Conservation (phyloP, 2,888 invertebrate genomes). For the Eurytoma californica region DNA sequence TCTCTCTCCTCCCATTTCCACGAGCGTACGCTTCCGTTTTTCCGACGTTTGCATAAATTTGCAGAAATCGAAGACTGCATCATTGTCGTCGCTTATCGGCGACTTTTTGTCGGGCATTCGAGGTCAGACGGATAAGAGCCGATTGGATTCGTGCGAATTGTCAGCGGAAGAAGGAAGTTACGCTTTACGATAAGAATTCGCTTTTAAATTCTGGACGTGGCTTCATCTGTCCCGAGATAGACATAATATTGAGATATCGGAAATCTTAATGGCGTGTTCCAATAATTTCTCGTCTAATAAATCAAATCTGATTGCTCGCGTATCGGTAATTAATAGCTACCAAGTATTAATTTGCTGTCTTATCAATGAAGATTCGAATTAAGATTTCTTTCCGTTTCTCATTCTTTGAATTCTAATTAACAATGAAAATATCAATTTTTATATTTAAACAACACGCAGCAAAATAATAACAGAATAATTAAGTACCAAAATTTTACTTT, state of each 20-base stretch:
- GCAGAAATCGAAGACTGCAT: slow-evolving; percentile 7
- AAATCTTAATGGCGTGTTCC: slow-evolving; percentile 49
- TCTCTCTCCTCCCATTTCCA: neutral
- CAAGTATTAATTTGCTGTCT: slow-evolving; percentile 39
- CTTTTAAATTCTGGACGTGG: slow-evolving; percentile 7
- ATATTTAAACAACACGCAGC: too few relatives aligned
- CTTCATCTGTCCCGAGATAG: slow-evolving; percentile 30
- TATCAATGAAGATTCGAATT: too few relatives aligned
- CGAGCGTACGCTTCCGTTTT: neutral
- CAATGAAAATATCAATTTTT: too few relatives aligned
- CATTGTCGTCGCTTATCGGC: slow-evolving; percentile 13
- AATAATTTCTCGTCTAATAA: slow-evolving; percentile 51
- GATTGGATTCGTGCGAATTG: slow-evolving; percentile 8
- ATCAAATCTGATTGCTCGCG: slow-evolving; percentile 28
- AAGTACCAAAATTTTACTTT: too few relatives aligned
- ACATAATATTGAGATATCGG: slow-evolving; percentile 39
- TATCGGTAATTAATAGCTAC: slow-evolving; percentile 47
- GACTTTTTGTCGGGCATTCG: neutral
- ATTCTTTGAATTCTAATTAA: too few relatives aligned
- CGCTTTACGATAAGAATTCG: slow-evolving; percentile 16
- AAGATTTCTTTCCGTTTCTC: too few relatives aligned
- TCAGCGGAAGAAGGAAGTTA: slow-evolving; percentile 35
- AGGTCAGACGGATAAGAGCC: neutral
- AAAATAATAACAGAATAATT: too few relatives aligned
- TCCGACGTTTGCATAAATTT: slow-evolving; percentile 3